Evolutionary conservation across 2,888 invertebrate genomes (phyloP).

Genomic region (Drosophila mercatorum): DNA sequence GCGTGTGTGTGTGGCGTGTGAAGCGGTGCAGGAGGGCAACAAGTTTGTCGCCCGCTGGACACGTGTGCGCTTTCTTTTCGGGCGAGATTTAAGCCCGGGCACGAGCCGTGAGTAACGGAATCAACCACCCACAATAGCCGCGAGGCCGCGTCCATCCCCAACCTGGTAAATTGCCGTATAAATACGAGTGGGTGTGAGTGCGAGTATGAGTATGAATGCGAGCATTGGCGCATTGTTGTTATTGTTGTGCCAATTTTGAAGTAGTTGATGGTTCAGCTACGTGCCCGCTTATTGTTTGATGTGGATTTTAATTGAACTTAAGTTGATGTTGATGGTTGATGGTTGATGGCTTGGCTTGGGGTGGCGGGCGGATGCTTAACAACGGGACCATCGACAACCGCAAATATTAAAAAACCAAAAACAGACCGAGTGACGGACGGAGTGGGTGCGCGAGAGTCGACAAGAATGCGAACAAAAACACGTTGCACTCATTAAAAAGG

Average conservation of each 20-base stretch:
- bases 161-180: slow-evolving; percentile 16
- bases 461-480: slow-evolving; percentile 71
- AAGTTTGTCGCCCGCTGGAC: slow-evolving; percentile 71
- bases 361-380: slow-evolving; percentile 55
- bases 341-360: slow-evolving; percentile 16
- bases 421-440: slow-evolving; percentile 35
- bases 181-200: slow-evolving; percentile 18
- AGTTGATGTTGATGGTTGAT: slow-evolving; percentile 80
- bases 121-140: slow-evolving; percentile 61
- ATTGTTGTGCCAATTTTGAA: slow-evolving; percentile 70
- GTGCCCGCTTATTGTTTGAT: slow-evolving; percentile 83
- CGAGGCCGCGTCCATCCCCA: slow-evolving; percentile 25
- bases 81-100: slow-evolving; percentile 64
- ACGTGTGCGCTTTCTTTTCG: slow-evolving; percentile 65
- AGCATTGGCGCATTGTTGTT: slow-evolving; percentile 47
- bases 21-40: slow-evolving; percentile 61
- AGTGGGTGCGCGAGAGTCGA: slow-evolving; percentile 55
- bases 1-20: slow-evolving; percentile 23
- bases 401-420: slow-evolving; percentile 66
- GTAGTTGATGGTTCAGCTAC: slow-evolving; percentile 73
- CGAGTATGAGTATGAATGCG: slow-evolving; percentile 29
- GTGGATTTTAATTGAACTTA: slow-evolving; percentile 84
- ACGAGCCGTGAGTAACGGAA: slow-evolving; percentile 52
- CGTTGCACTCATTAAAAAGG: slow-evolving; percentile 79
- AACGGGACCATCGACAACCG: slow-evolving; percentile 67